phyloP scores from a whole-genome alignment of 2,888 invertebrate genomes.

The Rotaria magnacalcarata region DNA sequence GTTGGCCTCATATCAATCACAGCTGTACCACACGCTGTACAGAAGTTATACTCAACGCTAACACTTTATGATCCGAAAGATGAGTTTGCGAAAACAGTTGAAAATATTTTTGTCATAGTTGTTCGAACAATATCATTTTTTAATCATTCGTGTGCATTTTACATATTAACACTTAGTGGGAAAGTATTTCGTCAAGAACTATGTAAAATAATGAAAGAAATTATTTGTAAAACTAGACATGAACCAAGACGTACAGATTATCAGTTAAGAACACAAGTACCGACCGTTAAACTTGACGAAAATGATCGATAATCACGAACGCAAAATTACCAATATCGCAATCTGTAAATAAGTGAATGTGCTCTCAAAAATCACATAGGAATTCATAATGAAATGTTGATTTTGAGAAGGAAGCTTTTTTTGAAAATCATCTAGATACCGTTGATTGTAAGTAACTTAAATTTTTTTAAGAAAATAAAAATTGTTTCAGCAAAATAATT shows the following conservation, averaged over 20 bases:
- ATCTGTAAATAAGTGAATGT: too few relatives aligned
- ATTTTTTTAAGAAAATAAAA: too few relatives aligned
- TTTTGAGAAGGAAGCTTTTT: too few relatives aligned
- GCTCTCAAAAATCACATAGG: too few relatives aligned
- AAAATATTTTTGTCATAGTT: neutral
- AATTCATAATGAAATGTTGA: too few relatives aligned
- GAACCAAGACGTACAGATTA: neutral
- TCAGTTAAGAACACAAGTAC: neutral
- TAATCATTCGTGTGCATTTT: constrained; percentile 13
- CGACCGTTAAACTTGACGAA: neutral
- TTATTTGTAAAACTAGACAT: neutral
- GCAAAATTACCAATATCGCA: neutral
- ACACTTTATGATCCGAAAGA: neutral
- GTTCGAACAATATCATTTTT: constrained; percentile 24
- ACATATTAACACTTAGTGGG: constrained; percentile 4
- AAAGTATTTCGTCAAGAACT: constrained; percentile 1
- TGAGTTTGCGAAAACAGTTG: neutral
- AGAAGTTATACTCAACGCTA: constrained; percentile 28
- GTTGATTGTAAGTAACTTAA: too few relatives aligned
- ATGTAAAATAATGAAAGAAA: neutral
- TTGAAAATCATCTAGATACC: too few relatives aligned
- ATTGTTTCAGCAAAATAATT: too few relatives aligned
- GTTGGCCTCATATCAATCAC: neutral
- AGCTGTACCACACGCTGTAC: constrained; percentile 16
- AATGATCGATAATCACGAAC: neutral